Evolutionary conservation across 2,888 invertebrate genomes (phyloP), one percentile per base, ranked within the genome.

Genomic region (Acleris emargana): DNA sequence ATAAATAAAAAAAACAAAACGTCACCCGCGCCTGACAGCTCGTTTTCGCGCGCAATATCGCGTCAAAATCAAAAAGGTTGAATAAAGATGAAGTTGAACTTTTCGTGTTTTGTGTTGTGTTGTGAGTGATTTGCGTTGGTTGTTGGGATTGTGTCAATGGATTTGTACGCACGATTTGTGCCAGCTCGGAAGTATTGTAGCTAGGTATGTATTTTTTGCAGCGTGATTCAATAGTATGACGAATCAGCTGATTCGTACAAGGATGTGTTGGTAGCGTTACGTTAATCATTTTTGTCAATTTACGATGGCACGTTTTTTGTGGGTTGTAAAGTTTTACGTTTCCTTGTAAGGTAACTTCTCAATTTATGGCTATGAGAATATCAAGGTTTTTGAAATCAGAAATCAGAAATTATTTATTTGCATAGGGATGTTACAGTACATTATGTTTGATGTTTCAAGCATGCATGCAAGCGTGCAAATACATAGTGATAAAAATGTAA

Each of bases 81-180:
- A 28, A 49, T 20, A 58, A 58, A 16, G 58, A 38, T 38, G 11
- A 22, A 59, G 58, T 42, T 59, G 58, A 43, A 50, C 50, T 49
- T 59, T 69, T 64, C 69, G 70, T 72, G 64, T 67, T 61, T 25
- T 50, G 64, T 60, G 51, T 25, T 38, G 64, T 72, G 68, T 68
- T 77, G 76, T 78, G 69, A 64, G 68, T 66, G 38, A 60, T 64
- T 62, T 58, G 67, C 63, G 62, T 69, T 68, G 68, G 69, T 66
- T 76, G 42, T 54, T 42, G 83, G 84, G 84, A 87, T 88, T 88
- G 87, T 88, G 87, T 91, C 88, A 91, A 90, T 90, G 91, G 88
- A 81, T 83, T 80, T 77, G 71, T 76, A 76, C 72, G 74, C 68
- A 68, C 68, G 73, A 69, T 68, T 68, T 67, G 57, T 71, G 71